Base-by-base conservation (phyloP, 2,888 invertebrate genomes). In the Leuctra nigra region DNA sequence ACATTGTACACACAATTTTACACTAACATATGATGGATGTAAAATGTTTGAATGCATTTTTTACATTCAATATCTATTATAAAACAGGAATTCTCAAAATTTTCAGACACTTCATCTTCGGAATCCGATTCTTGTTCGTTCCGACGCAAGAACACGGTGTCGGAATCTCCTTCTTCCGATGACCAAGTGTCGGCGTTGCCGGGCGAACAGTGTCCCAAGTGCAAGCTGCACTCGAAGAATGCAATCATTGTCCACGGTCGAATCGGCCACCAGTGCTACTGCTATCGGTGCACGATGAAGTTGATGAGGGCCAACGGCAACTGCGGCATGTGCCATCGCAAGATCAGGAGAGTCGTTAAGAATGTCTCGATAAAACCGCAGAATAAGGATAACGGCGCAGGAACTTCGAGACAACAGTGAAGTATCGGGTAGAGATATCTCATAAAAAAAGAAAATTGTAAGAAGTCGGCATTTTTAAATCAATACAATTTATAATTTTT, bases 351-450 rank as follows among this genome's bases (percentile, higher is more conserved):
- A 18, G 41, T 41, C 18, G 41, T 41, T 20, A 41, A 41, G 41
- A 41, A 6, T 4, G 41, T 41, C 20, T 6, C 11, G 7, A 11
- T 29, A 6, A 29, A 29, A 11, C 7, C 7, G 11, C 11, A 6
- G 29, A 29, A 29, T 11, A 29, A 29, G 29, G 50, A 48, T 61
- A 53, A 44, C n/a, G n/a, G n/a, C n/a, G n/a, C n/a, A n/a, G n/a
- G n/a, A n/a, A n/a, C n/a, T n/a, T n/a, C n/a, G n/a, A n/a, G n/a
- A n/a, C n/a, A n/a, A n/a, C n/a, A n/a, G n/a, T n/a, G n/a, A n/a
- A n/a, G n/a, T n/a, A n/a, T n/a, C n/a, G n/a, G n/a, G n/a, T n/a
- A n/a, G n/a, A n/a, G n/a, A n/a, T n/a, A n/a, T n/a, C n/a, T n/a
- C n/a, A n/a, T n/a, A n/a, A n/a, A n/a, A n/a, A n/a, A n/a, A n/a